Evolutionary conservation across 2,797 vertebrate species (phyloP), one percentile per base, ranked within the genome.

Genomic region (Nannoperca obscura): DNA sequence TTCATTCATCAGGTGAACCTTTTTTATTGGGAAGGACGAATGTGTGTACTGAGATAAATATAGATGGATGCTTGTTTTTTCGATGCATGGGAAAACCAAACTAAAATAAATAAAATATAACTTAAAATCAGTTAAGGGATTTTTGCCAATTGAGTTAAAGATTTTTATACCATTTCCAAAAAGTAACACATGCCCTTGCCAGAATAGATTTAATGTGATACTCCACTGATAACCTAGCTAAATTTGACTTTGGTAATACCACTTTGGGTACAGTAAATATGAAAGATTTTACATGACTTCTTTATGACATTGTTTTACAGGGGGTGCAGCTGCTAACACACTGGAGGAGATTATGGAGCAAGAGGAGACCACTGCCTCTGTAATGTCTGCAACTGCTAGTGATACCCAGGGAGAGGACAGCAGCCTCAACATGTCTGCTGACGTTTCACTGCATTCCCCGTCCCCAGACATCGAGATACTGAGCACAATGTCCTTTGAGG

Each of bases 341-440:
- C 92, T 97, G 89, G 96, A 96, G 84, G 97, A 97, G 90, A 97
- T 98, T 70, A 94, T 93, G 91, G 97, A 99, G 90, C 96, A 96
- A 76, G 97, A 98, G 78, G 97, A 98, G 91, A 88, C 90, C 5
- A 76, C 72, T 50, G 84, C 88, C 24, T 83, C 89, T 22, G 70
- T 85, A 44, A 86, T 54, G 75, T 87, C 90, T 85, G 81, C 82
- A 64, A 40, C 75, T 63, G 77, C 84, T 82, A 76, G 75, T 27
- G 87, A 91, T 20, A 82, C 20, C 73, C 92, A 86, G 71, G 91
- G 86, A 80, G 95, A 94, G 22, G 77, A 86, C 86, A 80, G 81
- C 81, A 88, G 85, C 82, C 86, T 94, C 82, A 85, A 84, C 76
- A 61, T 72, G 77, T 94, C 95, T 69, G 76, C 88, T 34, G 93